Conservation (phyloP, 2,888 invertebrate species). For the Amorpha juglandis region DNA sequence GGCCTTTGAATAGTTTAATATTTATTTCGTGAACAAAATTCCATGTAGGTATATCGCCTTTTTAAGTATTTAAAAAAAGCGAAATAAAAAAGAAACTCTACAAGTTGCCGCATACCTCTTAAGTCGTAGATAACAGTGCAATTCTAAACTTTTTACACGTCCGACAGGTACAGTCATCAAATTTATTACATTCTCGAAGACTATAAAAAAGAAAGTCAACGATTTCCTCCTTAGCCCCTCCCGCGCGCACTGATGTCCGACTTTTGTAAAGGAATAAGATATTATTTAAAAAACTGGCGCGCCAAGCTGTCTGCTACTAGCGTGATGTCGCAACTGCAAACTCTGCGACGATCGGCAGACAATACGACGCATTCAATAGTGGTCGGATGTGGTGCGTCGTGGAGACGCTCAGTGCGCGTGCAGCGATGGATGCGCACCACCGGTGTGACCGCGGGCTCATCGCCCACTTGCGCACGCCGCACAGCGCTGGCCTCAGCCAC, state of each 20-base stretch:
- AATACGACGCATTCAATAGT: slow-evolving; percentile 48
- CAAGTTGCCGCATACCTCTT: slow-evolving; percentile 12
- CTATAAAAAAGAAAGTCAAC: slow-evolving; percentile 79
- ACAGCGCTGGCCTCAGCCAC: neutral
- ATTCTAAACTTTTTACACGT: slow-evolving; percentile 49
- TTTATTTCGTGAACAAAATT: neutral
- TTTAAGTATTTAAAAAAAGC: neutral
- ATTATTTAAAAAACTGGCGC: slow-evolving; percentile 76
- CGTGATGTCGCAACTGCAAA: slow-evolving; percentile 57
- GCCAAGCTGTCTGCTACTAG: slow-evolving; percentile 79
- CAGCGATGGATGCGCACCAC: slow-evolving; percentile 45
- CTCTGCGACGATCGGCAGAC: slow-evolving; percentile 51
- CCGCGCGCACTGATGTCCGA: slow-evolving; percentile 63
- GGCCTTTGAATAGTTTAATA: neutral
- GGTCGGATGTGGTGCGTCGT: slow-evolving; percentile 35
- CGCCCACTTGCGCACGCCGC: neutral
- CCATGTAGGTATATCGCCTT: no score
- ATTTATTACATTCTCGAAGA: slow-evolving; percentile 65
- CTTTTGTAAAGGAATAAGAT: slow-evolving; percentile 67
- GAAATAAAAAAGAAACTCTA: slow-evolving; percentile 14
- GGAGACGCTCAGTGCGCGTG: slow-evolving; percentile 34
- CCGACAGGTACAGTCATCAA: slow-evolving; percentile 52
- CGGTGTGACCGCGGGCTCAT: neutral
- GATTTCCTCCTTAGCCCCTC: slow-evolving; percentile 59
- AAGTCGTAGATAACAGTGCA: slow-evolving; percentile 26